phyloP scores from a whole-genome alignment of 2,797 vertebrate genomes.

The Tiaroga cobitis region DNA sequence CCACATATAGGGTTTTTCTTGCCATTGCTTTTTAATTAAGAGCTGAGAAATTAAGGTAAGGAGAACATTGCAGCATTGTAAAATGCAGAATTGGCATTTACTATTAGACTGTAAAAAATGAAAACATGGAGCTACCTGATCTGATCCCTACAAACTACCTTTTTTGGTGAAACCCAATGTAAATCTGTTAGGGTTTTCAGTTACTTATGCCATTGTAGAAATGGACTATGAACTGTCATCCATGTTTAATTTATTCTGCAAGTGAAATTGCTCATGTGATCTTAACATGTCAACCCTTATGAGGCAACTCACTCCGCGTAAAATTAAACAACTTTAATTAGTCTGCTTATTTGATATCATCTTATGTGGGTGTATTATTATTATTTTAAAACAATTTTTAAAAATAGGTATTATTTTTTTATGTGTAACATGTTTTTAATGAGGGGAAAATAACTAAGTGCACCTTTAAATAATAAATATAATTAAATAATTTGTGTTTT shows the following conservation, averaged over 20 bases:
- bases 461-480: neutral
- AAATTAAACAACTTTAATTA: too few relatives aligned
- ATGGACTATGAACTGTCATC: neutral
- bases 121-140: neutral
- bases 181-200: neutral
- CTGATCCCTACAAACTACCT: neutral
- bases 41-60: neutral
- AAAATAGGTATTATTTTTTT: neutral
- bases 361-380: neutral
- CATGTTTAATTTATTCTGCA: neutral
- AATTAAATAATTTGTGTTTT: neutral
- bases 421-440: neutral
- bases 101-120: neutral
- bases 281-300: neutral
- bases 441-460: neutral
- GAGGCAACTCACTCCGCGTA: neutral
- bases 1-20: neutral
- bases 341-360: too few relatives aligned
- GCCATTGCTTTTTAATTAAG: slow-evolving; percentile 13
- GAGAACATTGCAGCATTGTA: neutral
- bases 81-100: neutral
- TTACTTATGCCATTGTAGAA: neutral
- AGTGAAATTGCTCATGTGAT: neutral
- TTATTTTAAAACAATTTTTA: neutral
- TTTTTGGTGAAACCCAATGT: neutral